Percentiles rank a stretch among this genome's conserved stretches.
Evolutionary conservation across 30 jellyfish, hydroid and myxozoan species (phyloP).

Genomic region (Cassiopea xamachana): DNA sequence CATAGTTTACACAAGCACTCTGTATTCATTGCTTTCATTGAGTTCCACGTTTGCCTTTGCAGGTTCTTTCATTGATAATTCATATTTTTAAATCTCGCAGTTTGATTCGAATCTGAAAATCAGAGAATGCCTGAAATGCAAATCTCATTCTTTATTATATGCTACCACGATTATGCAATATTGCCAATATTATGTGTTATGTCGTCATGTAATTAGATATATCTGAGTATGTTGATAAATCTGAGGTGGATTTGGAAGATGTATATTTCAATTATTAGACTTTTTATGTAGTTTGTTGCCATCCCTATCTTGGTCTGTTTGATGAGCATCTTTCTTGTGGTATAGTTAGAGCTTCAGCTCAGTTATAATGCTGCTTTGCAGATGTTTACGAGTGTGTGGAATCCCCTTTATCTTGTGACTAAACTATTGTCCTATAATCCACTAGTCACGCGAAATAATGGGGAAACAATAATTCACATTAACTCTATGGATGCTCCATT

Average conservation of each 20-base stretch:
- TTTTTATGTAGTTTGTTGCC: too few species aligned
- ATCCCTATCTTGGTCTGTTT: too few species aligned
- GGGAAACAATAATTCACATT: background rate
- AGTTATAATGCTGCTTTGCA: background rate
- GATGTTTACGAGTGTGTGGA: background rate
- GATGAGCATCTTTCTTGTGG: too few species aligned
- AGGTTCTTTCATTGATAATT: background rate
- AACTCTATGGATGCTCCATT: background rate
- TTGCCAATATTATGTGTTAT: too few species aligned
- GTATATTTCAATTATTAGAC: too few species aligned
- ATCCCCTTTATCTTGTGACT: constrained; percentile 13
- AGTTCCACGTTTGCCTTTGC: background rate
- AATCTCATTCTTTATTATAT: background rate
- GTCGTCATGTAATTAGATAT: too few species aligned
- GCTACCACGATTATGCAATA: too few species aligned
- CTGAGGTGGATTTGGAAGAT: too few species aligned
- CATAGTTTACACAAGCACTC: background rate
- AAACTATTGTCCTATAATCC: background rate
- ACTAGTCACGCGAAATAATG: background rate
- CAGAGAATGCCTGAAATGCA: background rate
- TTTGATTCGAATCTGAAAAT: background rate
- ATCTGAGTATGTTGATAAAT: too few species aligned
- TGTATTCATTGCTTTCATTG: background rate
- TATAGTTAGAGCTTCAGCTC: too few species aligned
- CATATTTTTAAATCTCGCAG: background rate